Evolutionary conservation across 2,113 vertebrate species (phyloP).

Genomic region (Brienomyrus longianalis): DNA sequence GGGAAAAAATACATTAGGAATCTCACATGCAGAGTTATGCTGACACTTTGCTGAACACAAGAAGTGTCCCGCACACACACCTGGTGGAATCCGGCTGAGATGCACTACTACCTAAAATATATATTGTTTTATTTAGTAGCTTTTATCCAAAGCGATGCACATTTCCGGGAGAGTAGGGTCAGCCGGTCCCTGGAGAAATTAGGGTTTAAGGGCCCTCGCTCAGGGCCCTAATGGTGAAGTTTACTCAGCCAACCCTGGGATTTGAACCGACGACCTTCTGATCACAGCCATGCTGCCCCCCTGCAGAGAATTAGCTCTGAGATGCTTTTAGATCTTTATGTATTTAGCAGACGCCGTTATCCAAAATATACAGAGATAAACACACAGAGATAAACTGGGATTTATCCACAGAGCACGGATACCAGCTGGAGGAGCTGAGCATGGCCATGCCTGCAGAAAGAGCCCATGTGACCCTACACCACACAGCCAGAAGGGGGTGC

Average conservation of each 20-base stretch:
- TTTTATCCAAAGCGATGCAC: background rate
- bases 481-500: background rate
- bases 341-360: background rate
- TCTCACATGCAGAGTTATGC: background rate
- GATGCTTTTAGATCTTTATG: background rate
- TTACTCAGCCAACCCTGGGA: background rate
- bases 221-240: background rate
- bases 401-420: background rate
- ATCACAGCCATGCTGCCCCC: background rate
- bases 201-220: background rate
- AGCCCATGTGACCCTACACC: background rate
- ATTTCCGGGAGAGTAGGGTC: background rate
- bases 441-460: background rate
- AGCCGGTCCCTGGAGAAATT: background rate
- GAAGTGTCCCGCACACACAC: background rate
- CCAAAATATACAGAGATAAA: background rate
- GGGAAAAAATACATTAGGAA: slow-evolving; percentile 7
- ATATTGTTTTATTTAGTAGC: background rate
- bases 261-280: background rate
- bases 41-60: background rate
- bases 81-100: background rate
- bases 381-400: background rate
- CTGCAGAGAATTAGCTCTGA: background rate
- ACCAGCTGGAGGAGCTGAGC: background rate
- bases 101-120: background rate